Evolutionary conservation across 2,797 vertebrate species (phyloP), one percentile per base, ranked within the genome.

Genomic region (Sebastolobus alascanus): DNA sequence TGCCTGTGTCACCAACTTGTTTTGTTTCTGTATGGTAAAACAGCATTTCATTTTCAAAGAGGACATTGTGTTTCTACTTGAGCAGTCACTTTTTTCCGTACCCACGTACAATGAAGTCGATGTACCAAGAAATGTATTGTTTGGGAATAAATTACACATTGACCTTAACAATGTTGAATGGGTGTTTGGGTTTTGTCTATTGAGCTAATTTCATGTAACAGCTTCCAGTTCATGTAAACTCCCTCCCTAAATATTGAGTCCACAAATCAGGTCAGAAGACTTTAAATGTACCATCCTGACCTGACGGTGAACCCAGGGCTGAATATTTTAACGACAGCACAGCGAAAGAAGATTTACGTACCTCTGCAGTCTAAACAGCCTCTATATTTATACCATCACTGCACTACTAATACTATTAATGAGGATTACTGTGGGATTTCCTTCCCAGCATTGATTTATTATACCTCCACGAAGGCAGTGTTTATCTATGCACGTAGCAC

Each of bases 91-190:
- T 91, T 90, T 89, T 90, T 90, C 85, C 75, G n/a, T 89, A 85
- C 35, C 85, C 89, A 89, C 77, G 13, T 92, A 79, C 83, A 89
- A 90, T 84, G 69, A 92, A 83, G 77, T 90, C 68, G 70, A 90
- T 93, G 91, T 94, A 94, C 79, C 82, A 90, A 89, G 85, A 92
- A 90, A 90, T 91, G 84, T 90, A 87, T 89, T 89, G 85, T 93
- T 90, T 90, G 84, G 83, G 85, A 94, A 94, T 94, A 94, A 93
- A 93, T 80, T 83, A 88, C 87, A 88, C 89, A 82, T 90, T 90
- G 90, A 93, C 84, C 65, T 75, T 79, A 80, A 76, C 33, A 33
- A 40, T 68, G 60, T 29, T 68, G 60, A 59, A 61, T 40, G 20
- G 40, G 40, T 81, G 54, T 81, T 85, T 80, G 29, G 27, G n/a